Conservation (phyloP, 2,113 vertebrate species). For the Apteryx mantelli region DNA sequence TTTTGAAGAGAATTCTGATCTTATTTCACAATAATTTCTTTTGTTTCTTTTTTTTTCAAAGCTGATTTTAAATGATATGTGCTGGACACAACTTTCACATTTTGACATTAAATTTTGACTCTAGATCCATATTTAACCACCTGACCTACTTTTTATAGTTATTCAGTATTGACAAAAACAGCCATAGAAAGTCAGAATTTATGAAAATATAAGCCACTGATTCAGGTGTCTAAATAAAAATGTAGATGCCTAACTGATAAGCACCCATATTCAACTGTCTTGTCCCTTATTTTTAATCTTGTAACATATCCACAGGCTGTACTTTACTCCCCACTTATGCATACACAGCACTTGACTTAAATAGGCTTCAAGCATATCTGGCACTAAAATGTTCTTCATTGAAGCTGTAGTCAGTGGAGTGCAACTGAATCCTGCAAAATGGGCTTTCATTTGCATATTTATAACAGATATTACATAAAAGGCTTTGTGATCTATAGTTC, state of each 20-base stretch:
- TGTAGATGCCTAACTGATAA: background rate
- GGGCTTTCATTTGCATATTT: slow-evolving; percentile 29
- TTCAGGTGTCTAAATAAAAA: background rate
- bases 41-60: fast-evolving
- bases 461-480: slow-evolving; percentile 47
- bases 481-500: slow-evolving; percentile 29
- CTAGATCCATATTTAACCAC: background rate
- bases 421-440: slow-evolving; percentile 31
- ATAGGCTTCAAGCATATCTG: background rate
- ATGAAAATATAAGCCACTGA: background rate
- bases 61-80: background rate
- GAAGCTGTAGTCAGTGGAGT: background rate
- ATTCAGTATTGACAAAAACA: background rate
- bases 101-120: background rate
- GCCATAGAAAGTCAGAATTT: background rate
- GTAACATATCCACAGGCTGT: background rate
- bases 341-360: background rate
- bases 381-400: background rate
- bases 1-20: background rate
- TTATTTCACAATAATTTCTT: background rate
- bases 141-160: background rate
- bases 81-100: background rate
- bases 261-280: background rate
- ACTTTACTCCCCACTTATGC: background rate
- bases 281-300: background rate